Conservation (phyloP, 1,140 invertebrate genomes). For the Ceratoteleas bidentatus region DNA sequence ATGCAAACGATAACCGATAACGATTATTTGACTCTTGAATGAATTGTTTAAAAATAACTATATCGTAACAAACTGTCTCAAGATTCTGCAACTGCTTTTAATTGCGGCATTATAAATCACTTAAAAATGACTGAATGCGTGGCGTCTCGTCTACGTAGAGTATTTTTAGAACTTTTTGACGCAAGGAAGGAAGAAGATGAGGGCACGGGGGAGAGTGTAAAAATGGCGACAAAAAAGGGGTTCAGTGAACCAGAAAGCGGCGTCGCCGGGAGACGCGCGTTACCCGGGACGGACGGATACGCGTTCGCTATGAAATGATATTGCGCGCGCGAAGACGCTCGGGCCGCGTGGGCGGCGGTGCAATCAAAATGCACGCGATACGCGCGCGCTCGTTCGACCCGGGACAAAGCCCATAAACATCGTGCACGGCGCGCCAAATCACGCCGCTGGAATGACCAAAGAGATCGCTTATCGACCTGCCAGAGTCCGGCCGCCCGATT, state of each 20-base stretch:
- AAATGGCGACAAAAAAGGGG: conserved; percentile 34
- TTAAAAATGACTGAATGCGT: too few relatives aligned
- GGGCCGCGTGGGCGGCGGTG: conserved; percentile 45
- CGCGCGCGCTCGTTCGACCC: conserved; percentile 34
- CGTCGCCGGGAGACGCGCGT: conserved; percentile 23
- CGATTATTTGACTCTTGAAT: too few relatives aligned
- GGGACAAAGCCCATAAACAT: conserved; percentile 59
- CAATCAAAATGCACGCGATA: conserved; percentile 61
- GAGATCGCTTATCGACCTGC: conserved; percentile 39
- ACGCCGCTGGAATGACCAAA: conserved; percentile 47
- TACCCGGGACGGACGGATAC: conserved; percentile 33
- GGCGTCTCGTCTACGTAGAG: too few relatives aligned
- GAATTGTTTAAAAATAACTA: too few relatives aligned
- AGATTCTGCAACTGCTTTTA: too few relatives aligned
- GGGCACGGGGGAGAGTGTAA: background rate
- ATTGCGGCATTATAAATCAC: too few relatives aligned
- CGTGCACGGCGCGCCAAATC: conserved; percentile 54
- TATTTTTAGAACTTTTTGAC: too few relatives aligned
- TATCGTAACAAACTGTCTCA: too few relatives aligned
- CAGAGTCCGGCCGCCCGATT: conserved; percentile 10
- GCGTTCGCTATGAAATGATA: conserved; percentile 50
- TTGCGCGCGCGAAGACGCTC: conserved; percentile 46
- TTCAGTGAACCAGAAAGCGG: conserved; percentile 45
- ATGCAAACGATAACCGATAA: too few relatives aligned
- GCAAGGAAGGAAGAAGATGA: background rate